Base-by-base conservation (phyloP, 2,797 vertebrate species). In the Chaunax sp. region DNA sequence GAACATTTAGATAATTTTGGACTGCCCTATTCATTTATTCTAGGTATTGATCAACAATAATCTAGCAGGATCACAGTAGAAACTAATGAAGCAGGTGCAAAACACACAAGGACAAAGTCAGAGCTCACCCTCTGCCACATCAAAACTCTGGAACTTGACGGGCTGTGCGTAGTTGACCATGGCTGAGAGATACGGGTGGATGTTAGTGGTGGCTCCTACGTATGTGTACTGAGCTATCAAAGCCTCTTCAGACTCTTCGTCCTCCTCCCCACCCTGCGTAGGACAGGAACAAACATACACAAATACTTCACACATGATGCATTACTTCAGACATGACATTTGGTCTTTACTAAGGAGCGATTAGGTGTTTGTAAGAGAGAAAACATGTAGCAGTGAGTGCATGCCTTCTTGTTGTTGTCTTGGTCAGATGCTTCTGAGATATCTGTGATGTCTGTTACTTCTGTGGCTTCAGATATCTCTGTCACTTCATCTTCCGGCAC, bases 91-190 rank as follows among this genome's bases (percentile, higher is more conserved):
- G 22, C 25, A 47, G 2, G 16, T 28, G 1, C 5, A 28, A 57
- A 25, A 58, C 4, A 9, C 2, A 55, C 0, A 2, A 43, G 2
- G 8, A 33, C 3, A 7, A 58, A 18, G 12, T 59, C 0, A 14
- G 11, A 47, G 25, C 84, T 96, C 93, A 97, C 98, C 98, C 91
- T 99, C 96, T 81, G 98, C 98, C 75, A 95, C 78, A 76, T 97
- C 95, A 84, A 99, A 99, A 88, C 97, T 94, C 93, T 97, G 97
- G 90, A 99, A 99, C 90, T 99, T 99, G 86, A 99, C 95, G 0
- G 98, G 98, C 69, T 99, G 98, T 59, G 97, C 98, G 68, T 99
- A 99, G 94, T 99, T 99, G 92, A 99, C 97, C 96, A 99, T 97
- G 53, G 97, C 96, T 46, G 98, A 99, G 75, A 99, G 94, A 85